Evolutionary conservation across 2,113 vertebrate species (phyloP).

Genomic region (Microcebus lehilahytsara): DNA sequence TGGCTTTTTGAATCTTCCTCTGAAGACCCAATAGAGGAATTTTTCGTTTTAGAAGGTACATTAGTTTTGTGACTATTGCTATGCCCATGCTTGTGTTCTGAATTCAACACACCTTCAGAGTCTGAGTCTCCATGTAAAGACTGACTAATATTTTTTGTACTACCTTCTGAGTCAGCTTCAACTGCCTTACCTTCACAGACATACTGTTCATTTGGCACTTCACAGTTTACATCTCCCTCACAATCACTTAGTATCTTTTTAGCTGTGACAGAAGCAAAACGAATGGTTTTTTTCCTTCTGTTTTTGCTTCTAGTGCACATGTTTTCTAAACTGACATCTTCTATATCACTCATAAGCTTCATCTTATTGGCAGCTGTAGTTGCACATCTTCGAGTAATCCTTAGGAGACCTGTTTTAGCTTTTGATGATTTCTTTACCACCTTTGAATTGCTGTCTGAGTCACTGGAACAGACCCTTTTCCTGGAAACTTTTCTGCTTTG

Average conservation of each 20-base stretch:
- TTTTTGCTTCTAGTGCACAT: slow-evolving; percentile 71
- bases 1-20: slow-evolving; percentile 80
- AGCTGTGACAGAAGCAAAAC: slow-evolving; percentile 60
- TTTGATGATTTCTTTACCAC: slow-evolving; percentile 19
- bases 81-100: slow-evolving; percentile 38
- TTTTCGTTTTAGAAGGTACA: slow-evolving; percentile 39
- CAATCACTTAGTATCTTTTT: slow-evolving; percentile 48
- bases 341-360: slow-evolving; percentile 84
- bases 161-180: neutral
- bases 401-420: slow-evolving; percentile 57
- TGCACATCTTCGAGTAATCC: slow-evolving; percentile 86
- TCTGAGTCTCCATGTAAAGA: slow-evolving; percentile 60
- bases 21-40: slow-evolving; percentile 55
- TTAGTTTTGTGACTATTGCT: neutral
- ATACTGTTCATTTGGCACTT: slow-evolving; percentile 43
- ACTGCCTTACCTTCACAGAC: neutral
- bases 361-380: slow-evolving; percentile 87
- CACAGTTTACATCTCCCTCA: slow-evolving; percentile 60
- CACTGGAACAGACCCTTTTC: slow-evolving; percentile 77
- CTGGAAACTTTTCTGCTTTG: slow-evolving; percentile 72
- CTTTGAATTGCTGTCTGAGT: slow-evolving; percentile 71
- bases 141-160: slow-evolving; percentile 21
- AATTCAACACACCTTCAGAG: neutral
- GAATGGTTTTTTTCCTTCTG: slow-evolving; percentile 71
- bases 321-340: slow-evolving; percentile 73